Conservation (phyloP, 2,113 vertebrate species). For the Falcunculus frontatus region DNA sequence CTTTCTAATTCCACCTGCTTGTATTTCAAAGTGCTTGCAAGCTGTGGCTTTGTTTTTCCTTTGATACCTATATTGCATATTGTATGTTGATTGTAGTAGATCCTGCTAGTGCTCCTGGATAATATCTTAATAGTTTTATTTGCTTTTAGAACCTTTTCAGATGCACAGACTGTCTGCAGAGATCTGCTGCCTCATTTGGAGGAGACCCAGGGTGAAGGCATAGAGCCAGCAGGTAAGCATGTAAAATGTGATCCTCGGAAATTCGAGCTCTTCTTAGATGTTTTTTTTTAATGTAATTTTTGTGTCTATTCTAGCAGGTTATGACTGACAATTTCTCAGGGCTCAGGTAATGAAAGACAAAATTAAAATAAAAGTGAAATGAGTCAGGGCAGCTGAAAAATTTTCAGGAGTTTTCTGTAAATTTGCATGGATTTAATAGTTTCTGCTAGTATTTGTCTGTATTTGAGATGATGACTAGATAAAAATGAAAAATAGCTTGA, state of each 20-base stretch:
- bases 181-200: neutral
- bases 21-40: neutral
- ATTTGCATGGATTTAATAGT: neutral
- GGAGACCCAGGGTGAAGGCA: neutral
- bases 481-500: neutral
- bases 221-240: neutral
- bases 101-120: neutral
- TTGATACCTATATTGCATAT: neutral
- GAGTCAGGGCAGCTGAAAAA: neutral
- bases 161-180: neutral
- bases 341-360: neutral
- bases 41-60: neutral
- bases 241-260: neutral
- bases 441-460: neutral
- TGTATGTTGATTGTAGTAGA: neutral
- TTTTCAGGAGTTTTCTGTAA: neutral
- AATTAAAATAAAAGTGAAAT: neutral
- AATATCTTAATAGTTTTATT: neutral
- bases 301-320: neutral
- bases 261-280: neutral
- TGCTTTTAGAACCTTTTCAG: conserved; percentile 7
- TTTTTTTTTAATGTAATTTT: neutral
- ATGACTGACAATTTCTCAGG: neutral
- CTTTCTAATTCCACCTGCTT: neutral
- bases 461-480: neutral